A percentile compares a stretch with the other conserved stretches of the same genome.
phyloP scores from a whole-genome alignment of 2,113 vertebrate genomes.

The Bagarius yarrelli region DNA sequence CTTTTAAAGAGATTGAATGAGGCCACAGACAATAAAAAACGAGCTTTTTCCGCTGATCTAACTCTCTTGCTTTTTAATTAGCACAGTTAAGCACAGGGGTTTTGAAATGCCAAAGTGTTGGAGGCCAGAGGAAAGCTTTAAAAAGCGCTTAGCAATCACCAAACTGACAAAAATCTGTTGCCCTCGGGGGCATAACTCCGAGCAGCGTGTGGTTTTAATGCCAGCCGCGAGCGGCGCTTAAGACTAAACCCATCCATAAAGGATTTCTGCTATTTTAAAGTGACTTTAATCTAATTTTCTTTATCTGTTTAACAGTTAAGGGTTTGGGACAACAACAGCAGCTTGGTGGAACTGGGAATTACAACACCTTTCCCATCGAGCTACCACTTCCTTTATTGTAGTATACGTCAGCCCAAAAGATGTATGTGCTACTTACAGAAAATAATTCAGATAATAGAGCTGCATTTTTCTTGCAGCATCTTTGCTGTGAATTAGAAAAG shows the following conservation, averaged over 20 bases:
- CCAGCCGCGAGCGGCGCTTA: conserved; percentile 33
- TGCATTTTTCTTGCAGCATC: background rate
- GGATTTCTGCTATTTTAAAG: background rate
- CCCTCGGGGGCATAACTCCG: conserved; percentile 42
- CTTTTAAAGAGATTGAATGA: conserved; percentile 42
- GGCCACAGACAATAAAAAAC: conserved; percentile 30
- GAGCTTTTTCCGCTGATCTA: conserved; percentile 30
- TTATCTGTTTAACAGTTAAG: too few relatives aligned
- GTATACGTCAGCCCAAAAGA: too few relatives aligned
- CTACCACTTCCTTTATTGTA: too few relatives aligned
- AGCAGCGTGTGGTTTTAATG: conserved; percentile 6
- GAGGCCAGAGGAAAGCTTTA: conserved; percentile 32
- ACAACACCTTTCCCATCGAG: too few relatives aligned
- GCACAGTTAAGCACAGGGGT: conserved; percentile 43
- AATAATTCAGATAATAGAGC: too few relatives aligned
- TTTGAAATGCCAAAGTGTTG: conserved; percentile 40
- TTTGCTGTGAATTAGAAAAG: background rate
- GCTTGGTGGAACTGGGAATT: too few relatives aligned
- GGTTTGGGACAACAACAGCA: too few relatives aligned
- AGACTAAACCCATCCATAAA: conserved; percentile 29
- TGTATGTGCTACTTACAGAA: too few relatives aligned
- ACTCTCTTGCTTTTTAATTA: conserved; percentile 42
- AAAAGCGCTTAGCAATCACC: conserved; percentile 49
- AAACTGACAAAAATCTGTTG: conserved; percentile 46
- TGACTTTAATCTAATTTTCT: too few relatives aligned